Base-by-base conservation (phyloP, 2,888 invertebrate genomes). In the Yponomeuta plumbellus region DNA sequence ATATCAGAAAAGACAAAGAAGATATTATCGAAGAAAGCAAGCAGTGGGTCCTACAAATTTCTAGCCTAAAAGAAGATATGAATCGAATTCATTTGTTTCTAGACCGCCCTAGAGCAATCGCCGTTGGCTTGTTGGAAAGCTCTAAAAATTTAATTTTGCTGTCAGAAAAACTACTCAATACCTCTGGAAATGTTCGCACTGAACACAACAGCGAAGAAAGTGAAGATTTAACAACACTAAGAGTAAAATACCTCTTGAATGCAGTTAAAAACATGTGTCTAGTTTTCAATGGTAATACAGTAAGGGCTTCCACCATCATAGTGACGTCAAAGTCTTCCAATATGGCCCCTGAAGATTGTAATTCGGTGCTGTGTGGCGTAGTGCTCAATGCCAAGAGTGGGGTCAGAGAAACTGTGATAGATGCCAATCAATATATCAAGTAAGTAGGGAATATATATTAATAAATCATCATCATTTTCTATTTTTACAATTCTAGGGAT, bases 351-450 rank as follows among this genome's bases (percentile, higher is more conserved):
- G 70, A 74, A 10, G 73, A 74, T 61, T 73, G 72, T 66, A 72
- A 71, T 61, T 72, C 77, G 44, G 74, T 92, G 56, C 71, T 92
- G 6, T 94, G 94, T 81, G 95, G 94, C 1, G 85, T 93, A 39
- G 94, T 95, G 1, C 80, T 93, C 39, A 94, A 93, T 88, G 80
- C 85, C 8, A 83, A 85, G 68, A 85, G 85, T n/a, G 92, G 92
- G 68, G 77, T 80, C 26, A 93, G 93, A 79, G 93, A 93, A 75
- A 83, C 70, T 2, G 67, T 68, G 57, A 75, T 92, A n/a, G 88
- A 75, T 61, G 87, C 92, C 69, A 77, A 85, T 58, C 88, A 92
- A n/a, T 93, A 93, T 78, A 85, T 92, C 71, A 88, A 86, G 93
- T 93, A 82, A 74, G 69, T 68, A 64, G 40, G 52, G 17, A 58